Base-by-base conservation (phyloP, 2,888 invertebrate species). In the Pristionchus maxplancki region DNA sequence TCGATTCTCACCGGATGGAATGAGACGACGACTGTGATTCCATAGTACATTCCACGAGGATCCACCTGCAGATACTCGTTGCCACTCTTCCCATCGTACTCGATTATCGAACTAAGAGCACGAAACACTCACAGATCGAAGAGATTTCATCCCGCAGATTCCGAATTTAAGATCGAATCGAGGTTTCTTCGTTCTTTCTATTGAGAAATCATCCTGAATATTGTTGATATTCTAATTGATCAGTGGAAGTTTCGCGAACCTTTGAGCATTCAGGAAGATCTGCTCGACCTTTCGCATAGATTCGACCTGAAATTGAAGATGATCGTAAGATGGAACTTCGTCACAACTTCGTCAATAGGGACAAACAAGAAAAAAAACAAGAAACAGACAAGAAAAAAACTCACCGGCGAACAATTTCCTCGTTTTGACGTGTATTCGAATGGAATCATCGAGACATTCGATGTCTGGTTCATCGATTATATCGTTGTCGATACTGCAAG, bases 21-120 rank as follows among this genome's bases (percentile, higher is more conserved):
- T 15, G 93, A 93, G 88, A 95, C 94, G 85, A 95, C 94, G 20
- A 95, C 86, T 1, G 95, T 95, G 85, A 95, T 93, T 28, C 94
- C 94, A 91, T 95, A 95, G 90, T 95, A 95, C 95, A 95, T 95
- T 40, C 95, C 95, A 17, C 95, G 92, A 17, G 95, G 95, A 87
- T 95, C 94, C 58, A 94, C 90, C 94, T 94, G 88, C 40, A 91
- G 89, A 13, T 53, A 31, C 28, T 17, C n/a, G n/a, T 74, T 17
- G 48, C 1, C 31, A 13, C 9, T 82, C 4, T 31, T 50, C 4
- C 8, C 40, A 78, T 20, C n/a, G 1, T 44, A 44, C 24, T 24
- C 15, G 8, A 1, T 34, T 6, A 9, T 50, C 50, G 0, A 9
- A n/a, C n/a, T n/a, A 50, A 9, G 50, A 50, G 50, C 5, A 44